These are phyloP conservation scores for Anseranas semipalmata DNA, from an alignment of 2,113 vertebrate species.

Conservation along the genomic window DNA sequence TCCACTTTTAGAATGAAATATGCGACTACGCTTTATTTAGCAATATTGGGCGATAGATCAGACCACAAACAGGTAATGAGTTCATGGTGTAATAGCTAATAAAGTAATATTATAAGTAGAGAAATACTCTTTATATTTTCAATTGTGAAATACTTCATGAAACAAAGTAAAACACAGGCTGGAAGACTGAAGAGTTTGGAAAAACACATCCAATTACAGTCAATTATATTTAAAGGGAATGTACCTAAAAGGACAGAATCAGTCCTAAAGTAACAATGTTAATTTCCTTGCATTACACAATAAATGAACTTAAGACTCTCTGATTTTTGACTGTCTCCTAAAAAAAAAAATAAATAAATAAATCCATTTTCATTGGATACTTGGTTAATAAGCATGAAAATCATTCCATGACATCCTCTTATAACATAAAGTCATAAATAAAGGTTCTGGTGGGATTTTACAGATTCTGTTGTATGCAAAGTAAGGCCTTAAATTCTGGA, in stretches of 20 bases:
- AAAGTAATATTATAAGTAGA: not conserved
- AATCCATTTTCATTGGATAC: not conserved
- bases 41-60: not conserved
- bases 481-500: not conserved
- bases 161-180: not conserved
- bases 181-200: not conserved
- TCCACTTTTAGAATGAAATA: not conserved
- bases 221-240: not conserved
- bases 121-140: not conserved
- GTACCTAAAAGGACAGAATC: not conserved
- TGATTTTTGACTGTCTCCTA: not conserved
- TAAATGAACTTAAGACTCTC: not conserved
- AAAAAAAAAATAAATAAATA: not conserved
- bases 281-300: not conserved
- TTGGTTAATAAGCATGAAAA: not conserved
- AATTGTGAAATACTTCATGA: not conserved
- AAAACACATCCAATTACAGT: not conserved
- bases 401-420: not conserved
- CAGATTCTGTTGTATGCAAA: not conserved
- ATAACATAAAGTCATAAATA: not conserved
- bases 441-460: not conserved
- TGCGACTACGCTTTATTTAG: not conserved
- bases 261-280: not conserved
- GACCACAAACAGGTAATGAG: not conserved
- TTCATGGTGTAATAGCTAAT: not conserved